phyloP scores from a whole-genome alignment of 2,113 vertebrate species.

The Illadopsis cleaveri region DNA sequence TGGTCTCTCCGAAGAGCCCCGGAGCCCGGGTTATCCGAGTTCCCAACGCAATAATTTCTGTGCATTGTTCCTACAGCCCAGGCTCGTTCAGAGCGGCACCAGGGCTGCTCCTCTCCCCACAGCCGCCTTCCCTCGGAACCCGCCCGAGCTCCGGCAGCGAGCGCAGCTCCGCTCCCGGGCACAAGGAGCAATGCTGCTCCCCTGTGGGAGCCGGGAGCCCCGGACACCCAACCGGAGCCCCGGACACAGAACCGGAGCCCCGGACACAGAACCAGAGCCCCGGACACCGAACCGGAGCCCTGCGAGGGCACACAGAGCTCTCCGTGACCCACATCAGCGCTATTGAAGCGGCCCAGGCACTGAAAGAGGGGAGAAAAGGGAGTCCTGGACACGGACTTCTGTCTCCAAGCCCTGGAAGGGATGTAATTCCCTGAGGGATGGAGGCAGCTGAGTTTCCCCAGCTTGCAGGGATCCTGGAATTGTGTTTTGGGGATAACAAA shows the following conservation, averaged over 20 bases:
- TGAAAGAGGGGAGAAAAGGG: not conserved
- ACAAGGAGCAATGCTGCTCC: conserved; percentile 16
- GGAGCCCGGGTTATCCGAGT: fast-evolving
- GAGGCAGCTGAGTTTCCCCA: not conserved
- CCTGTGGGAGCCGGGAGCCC: not conserved
- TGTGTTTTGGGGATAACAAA: not conserved
- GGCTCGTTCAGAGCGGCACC: fast-evolving
- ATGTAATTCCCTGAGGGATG: not conserved
- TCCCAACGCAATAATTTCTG: fast-evolving
- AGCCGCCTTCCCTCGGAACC: not conserved
- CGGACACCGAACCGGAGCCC: not conserved
- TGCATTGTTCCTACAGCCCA: fast-evolving
- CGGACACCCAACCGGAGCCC: not conserved
- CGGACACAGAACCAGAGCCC: not conserved
- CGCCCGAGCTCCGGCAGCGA: fast-evolving
- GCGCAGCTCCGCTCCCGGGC: not conserved
- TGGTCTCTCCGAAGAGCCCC: not conserved
- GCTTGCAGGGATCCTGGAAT: not conserved
- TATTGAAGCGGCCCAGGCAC: fast-evolving
- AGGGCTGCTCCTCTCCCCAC: not conserved
- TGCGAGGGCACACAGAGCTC: fast-evolving
- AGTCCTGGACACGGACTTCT: not conserved
- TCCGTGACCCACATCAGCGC: fast-evolving
- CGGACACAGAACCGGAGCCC: not conserved
- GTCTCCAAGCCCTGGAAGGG: not conserved